Evolutionary conservation across 2,797 vertebrate species (phyloP), one percentile per base, ranked within the genome.

Genomic region (Gephyroberyx darwinii): DNA sequence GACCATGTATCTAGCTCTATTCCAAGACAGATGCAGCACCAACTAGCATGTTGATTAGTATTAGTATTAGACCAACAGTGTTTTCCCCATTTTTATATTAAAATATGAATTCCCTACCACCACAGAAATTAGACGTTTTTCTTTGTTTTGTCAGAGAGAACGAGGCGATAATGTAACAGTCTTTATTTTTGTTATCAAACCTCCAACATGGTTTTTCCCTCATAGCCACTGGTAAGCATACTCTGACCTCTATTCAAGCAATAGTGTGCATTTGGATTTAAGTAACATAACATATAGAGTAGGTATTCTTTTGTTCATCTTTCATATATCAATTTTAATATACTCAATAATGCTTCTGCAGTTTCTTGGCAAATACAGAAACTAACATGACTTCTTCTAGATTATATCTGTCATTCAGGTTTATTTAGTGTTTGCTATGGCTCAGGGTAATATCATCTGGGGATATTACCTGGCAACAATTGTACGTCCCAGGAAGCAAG

Each of bases 31-130:
- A 85, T 79, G 81, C 64, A 61, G 59, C 48, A 68, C 74, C 84
- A 84, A 81, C 73, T 47, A 71, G 19, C 64, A 75, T 75, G 76
- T 80, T 79, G 83, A 86, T 84, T n/a, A n/a, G n/a, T n/a, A n/a
- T 26, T 2, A 4, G 8, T 65, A 58, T 83, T 78, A 61, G 65
- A 76, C 55, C 68, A 73, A 72, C 72, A 77, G 77, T 78, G 77
- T n/a, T 19, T 17, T 19, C 2, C 47, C 3, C 47, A 2, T 5
- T 19, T 19, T 48, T 19, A 7, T 48, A 48, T 6, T 48, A n/a
- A 5, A 48, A 48, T 48, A 19, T 48, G n/a, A 48, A 48, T 19
- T 5, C 1, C 5, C 2, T 48, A 17, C 5, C 47, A 19, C n/a
- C 16, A 5, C 47, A 19, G 47, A 19, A n/a, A 17, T 48, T 48